Evolutionary conservation across 2,113 vertebrate species (phyloP).

Genomic region (Syrmaticus mikado): DNA sequence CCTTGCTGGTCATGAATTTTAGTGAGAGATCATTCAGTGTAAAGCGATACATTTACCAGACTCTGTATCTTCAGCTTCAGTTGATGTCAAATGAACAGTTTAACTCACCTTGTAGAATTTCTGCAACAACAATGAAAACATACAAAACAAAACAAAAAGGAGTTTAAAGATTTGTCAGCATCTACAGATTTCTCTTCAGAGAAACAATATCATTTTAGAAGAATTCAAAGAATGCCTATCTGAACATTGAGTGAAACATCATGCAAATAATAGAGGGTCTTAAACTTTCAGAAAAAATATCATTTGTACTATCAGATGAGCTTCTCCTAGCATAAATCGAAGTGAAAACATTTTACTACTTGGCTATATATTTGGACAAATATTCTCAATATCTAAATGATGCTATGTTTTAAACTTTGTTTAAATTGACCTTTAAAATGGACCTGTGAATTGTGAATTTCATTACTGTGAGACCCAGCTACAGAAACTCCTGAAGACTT

Average conservation of each 20-base stretch:
- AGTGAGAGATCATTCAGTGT: not conserved
- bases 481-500: not conserved
- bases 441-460: not conserved
- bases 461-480: accelerated
- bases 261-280: not conserved
- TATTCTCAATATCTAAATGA: not conserved
- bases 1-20: not conserved
- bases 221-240: not conserved
- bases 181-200: not conserved
- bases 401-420: not conserved
- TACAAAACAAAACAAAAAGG: no score
- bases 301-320: not conserved
- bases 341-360: not conserved
- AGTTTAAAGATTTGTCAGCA: not conserved
- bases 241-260: not conserved
- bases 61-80: not conserved
- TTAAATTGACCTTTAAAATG: not conserved
- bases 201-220: not conserved
- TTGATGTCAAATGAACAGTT: not conserved
- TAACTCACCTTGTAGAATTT: not conserved
- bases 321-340: not conserved
- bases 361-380: not conserved
- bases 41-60: not conserved
- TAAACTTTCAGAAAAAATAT: not conserved
- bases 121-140: not conserved